Percentiles rank a stretch among this genome's conserved stretches.
Conservation (phyloP, 2,113 vertebrate genomes). For the Noturus placidus region DNA sequence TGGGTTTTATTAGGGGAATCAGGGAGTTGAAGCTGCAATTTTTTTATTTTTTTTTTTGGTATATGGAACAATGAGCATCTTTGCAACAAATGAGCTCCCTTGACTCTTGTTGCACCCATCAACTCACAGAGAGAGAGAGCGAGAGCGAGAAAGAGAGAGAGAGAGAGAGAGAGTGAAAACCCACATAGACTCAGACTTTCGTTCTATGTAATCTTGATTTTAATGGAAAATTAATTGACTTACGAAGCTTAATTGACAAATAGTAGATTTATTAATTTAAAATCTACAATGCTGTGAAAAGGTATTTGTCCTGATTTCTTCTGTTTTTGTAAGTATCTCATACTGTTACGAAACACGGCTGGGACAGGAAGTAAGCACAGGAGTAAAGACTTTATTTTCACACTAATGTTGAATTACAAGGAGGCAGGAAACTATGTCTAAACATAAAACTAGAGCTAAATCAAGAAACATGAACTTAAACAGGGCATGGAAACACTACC, state of each 20-base stretch:
- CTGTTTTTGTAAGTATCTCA: no score
- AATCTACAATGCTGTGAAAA: not conserved
- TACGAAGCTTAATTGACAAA: not conserved
- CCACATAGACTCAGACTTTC: not conserved
- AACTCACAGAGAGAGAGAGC: constrained; percentile 4
- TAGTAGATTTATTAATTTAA: not conserved
- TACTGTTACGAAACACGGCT: no score
- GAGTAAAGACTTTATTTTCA: no score
- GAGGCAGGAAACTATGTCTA: no score
- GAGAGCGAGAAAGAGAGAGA: no score
- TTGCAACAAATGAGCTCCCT: constrained; percentile 69
- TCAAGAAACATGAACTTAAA: no score
- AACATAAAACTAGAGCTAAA: no score
- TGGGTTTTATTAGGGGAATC: constrained; percentile 23
- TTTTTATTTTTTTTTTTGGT: constrained; percentile 38
- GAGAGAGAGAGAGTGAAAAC: no score
- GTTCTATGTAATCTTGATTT: not conserved
- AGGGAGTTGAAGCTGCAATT: constrained; percentile 57
- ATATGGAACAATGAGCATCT: constrained; percentile 56
- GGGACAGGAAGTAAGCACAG: no score
- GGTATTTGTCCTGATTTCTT: no score
- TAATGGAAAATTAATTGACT: not conserved
- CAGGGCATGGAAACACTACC: no score
- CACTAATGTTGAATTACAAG: no score
- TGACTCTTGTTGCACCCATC: constrained; percentile 50